These are phyloP conservation scores for Noctua comes DNA, from an alignment of 2,888 invertebrate species.

Conservation along the genomic window DNA sequence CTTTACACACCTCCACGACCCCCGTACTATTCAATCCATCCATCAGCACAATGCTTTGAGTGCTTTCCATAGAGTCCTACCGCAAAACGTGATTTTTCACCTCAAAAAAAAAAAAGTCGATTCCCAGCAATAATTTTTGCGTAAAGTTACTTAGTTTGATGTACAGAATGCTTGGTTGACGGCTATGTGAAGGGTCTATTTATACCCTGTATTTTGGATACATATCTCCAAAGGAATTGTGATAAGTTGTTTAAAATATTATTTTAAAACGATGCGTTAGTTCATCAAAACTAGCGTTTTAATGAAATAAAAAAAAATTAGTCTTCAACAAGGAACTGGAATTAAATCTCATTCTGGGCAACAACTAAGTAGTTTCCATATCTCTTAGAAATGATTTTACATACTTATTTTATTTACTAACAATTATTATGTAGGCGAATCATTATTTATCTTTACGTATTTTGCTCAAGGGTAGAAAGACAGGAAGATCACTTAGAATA, in stretches of 20 bases:
- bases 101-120: too few relatives aligned
- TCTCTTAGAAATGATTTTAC: slow-evolving; percentile 9
- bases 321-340: background rate
- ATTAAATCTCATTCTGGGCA: slow-evolving; percentile 5
- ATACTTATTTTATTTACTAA: background rate
- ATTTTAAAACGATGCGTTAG: background rate
- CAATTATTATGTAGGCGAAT: background rate
- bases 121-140: too few relatives aligned
- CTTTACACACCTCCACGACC: too few relatives aligned
- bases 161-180: too few relatives aligned
- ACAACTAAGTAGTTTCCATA: slow-evolving; percentile 5
- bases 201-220: slow-evolving; percentile 21
- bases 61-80: too few relatives aligned
- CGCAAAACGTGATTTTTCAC: too few relatives aligned
- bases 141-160: too few relatives aligned
- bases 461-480: slow-evolving; percentile 35
- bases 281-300: background rate
- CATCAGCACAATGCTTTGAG: too few relatives aligned
- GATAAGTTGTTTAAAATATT: slow-evolving; percentile 36
- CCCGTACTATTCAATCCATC: too few relatives aligned
- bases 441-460: slow-evolving; percentile 3
- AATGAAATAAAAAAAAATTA: slow-evolving; percentile 12
- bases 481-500: slow-evolving; percentile 18
- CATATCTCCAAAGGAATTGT: slow-evolving; percentile 32
- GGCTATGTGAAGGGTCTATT: too few relatives aligned